Percentiles rank a stretch among this genome's conserved stretches.
Conservation (phyloP, 2,113 vertebrate genomes). For the Xerus inauris region DNA sequence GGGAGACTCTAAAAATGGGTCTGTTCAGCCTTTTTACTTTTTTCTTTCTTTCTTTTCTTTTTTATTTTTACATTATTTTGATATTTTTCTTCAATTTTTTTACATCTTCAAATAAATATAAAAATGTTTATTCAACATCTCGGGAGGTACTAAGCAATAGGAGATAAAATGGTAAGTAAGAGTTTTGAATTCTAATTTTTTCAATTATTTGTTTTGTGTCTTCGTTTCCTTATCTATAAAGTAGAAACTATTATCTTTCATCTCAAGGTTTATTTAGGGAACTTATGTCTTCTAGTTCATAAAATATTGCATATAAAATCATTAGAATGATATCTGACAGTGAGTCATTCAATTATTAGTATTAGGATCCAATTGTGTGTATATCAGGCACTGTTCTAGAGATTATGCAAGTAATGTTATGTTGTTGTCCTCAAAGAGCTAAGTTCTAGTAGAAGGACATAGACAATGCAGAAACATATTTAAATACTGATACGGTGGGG, state of each 20-base stretch:
- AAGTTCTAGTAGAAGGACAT: background rate
- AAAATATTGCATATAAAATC: background rate
- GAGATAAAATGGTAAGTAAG: background rate
- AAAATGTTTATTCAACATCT: slow-evolving; percentile 9
- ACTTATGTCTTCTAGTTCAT: background rate
- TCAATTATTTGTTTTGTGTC: background rate
- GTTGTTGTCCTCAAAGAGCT: background rate
- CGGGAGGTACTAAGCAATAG: background rate
- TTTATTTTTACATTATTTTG: background rate
- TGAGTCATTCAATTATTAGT: background rate
- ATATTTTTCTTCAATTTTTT: background rate
- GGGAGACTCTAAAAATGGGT: slow-evolving; percentile 38
- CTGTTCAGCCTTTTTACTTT: background rate
- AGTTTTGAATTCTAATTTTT: slow-evolving; percentile 34
- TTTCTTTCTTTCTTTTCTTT: background rate
- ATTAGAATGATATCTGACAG: background rate
- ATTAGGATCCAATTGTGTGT: background rate
- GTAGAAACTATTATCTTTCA: background rate
- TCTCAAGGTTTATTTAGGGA: background rate
- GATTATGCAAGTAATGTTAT: background rate
- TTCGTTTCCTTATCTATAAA: background rate
- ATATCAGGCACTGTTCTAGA: background rate
- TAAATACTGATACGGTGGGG: background rate
- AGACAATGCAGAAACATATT: background rate
- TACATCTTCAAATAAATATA: slow-evolving; percentile 14